These are phyloP conservation scores for Acipenser oxyrinchus DNA, from an alignment of 2,797 vertebrate genomes.

Conservation along the genomic window DNA sequence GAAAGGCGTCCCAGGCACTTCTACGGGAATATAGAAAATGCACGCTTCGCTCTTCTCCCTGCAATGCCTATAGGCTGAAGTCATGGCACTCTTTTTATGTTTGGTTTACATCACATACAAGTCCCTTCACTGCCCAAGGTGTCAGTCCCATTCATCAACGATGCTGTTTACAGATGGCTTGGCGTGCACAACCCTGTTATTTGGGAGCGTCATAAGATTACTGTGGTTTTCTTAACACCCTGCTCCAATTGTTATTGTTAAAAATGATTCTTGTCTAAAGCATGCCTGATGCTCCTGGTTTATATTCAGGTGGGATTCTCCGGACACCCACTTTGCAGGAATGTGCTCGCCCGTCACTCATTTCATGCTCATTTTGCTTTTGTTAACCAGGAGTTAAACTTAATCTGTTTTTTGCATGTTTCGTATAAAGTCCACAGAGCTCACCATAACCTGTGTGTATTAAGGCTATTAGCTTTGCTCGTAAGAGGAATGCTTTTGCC, in stretches of 20 bases:
- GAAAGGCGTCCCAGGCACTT: slow-evolving; percentile 30
- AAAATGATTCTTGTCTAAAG: no score
- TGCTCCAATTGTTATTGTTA: slow-evolving; percentile 26
- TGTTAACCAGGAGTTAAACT: slow-evolving; percentile 27
- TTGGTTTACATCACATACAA: slow-evolving; percentile 28
- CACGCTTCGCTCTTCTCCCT: slow-evolving; percentile 17
- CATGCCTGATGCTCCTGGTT: no score
- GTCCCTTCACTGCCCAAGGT: slow-evolving; percentile 16
- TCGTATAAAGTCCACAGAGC: slow-evolving; percentile 17
- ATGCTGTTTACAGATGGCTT: slow-evolving; percentile 29
- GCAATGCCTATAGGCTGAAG: slow-evolving; percentile 24
- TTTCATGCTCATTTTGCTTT: slow-evolving; percentile 20
- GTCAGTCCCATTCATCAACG: slow-evolving; percentile 38
- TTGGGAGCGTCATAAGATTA: slow-evolving; percentile 36
- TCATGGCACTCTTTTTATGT: slow-evolving; percentile 34
- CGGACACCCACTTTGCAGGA: slow-evolving; percentile 7
- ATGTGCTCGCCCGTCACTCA: slow-evolving; percentile 18
- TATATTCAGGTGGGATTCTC: no score
- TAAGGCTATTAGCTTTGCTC: slow-evolving; percentile 47
- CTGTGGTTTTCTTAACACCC: slow-evolving; percentile 46
- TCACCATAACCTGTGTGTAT: slow-evolving; percentile 47
- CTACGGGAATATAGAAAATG: slow-evolving; percentile 22
- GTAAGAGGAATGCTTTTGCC: slow-evolving; percentile 45
- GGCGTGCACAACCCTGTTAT: slow-evolving; percentile 4
- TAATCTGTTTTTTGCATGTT: slow-evolving; percentile 31